These are phyloP conservation scores for Lordiphosa collinella DNA, from an alignment of 1,140 invertebrate species.

Conservation along the genomic window DNA sequence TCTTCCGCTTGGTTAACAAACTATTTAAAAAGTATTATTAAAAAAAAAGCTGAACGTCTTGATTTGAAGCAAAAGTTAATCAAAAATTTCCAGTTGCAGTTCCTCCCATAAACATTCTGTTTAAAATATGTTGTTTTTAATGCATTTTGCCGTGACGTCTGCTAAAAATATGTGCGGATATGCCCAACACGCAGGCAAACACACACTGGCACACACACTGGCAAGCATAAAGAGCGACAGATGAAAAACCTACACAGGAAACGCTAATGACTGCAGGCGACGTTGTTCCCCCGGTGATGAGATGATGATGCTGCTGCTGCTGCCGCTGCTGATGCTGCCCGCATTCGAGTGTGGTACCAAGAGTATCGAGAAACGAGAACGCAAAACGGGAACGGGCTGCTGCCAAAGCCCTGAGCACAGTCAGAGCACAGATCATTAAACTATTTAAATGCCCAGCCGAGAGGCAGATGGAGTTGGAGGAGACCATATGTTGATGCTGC, in stretches of 20 bases:
- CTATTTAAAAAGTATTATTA: too few relatives aligned
- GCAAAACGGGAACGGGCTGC: conserved; percentile 14
- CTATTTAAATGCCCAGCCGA: conserved; percentile 63
- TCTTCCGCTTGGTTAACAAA: too few relatives aligned
- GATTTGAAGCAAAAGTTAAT: too few relatives aligned
- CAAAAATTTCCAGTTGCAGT: not conserved
- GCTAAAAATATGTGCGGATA: conserved; percentile 50
- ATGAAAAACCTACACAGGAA: conserved; percentile 72
- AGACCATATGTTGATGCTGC: conserved; percentile 60
- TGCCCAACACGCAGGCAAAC: too few relatives aligned
- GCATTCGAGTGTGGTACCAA: not conserved
- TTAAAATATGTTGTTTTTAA: conserved; percentile 18
- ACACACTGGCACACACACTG: conserved; percentile 5
- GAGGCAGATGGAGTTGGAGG: conserved; percentile 2
- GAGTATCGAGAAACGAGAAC: not conserved
- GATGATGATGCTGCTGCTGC: conserved; percentile 15
- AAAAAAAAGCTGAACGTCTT: too few relatives aligned
- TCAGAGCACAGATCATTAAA: conserved; percentile 70
- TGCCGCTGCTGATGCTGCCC: conserved; percentile 6
- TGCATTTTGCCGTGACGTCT: conserved; percentile 1
- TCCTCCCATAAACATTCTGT: not conserved
- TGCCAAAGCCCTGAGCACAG: conserved; percentile 5
- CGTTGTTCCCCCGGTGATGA: conserved; percentile 27
- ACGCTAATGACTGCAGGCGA: conserved; percentile 69
- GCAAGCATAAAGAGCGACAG: conserved; percentile 40